Base-by-base conservation (phyloP, 2,797 vertebrate genomes). In the Eleutherodactylus coqui region DNA sequence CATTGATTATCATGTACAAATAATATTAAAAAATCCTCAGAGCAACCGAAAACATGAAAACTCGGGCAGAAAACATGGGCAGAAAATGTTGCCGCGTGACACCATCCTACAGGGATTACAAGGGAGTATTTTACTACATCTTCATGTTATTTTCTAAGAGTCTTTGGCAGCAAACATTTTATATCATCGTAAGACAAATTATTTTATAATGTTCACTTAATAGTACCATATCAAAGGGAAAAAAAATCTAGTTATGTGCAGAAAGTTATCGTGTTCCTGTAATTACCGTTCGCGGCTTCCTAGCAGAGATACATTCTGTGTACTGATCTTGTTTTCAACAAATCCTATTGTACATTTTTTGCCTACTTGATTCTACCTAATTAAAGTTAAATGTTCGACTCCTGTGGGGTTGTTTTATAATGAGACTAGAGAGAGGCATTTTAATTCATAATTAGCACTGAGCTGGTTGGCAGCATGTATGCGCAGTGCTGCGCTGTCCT, bases 311-410 rank as follows among this genome's bases (percentile, higher is more conserved):
- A 67, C 7, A 69, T 79, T 87, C 84, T 87, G 88, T 89, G 85
- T 87, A 89, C 83, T 89, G 88, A 72, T 83, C 49, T 89, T 89
- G 14, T 21, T 91, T 87, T 87, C 75, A 77, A 77, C 73, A 76
- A 90, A 89, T 83, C 64, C 93, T 90, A 90, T 89, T 87, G 88
- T 89, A 80, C 51, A 19, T 58, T 90, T 90, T 90, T 88, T 87
- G 83, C 82, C 91, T 90, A 77, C 67, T 87, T 67, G 86, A 89
- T 72, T 32, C 51, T 88, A 79, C 47, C 76, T 90, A 90, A 72
- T 90, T 89, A 89, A 24, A 89, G 64, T 9, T 83, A 79, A 89
- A 78, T 70, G 45, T 38, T 51, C 11, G 3, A 72, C 70, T 91
- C 86, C 85, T 64, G 86, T n/a, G 4, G 73, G 62, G 45, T 38